These are phyloP conservation scores for Erebia ligea DNA, from an alignment of 2,888 invertebrate genomes.

Conservation along the genomic window DNA sequence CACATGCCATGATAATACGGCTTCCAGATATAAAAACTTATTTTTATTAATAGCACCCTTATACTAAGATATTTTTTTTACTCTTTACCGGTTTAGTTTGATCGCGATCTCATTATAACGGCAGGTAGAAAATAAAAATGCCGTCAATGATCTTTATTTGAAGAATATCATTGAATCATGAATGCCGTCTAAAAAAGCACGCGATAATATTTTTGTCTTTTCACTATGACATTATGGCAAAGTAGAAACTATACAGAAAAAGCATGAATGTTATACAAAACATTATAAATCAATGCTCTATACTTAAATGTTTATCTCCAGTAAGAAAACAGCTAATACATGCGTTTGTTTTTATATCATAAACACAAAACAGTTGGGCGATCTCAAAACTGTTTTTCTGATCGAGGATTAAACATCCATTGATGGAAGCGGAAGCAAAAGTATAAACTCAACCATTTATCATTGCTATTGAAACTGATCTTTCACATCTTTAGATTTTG, in stretches of 20 bases:
- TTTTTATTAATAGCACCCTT: constrained; percentile 14
- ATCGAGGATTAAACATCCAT: constrained; percentile 59
- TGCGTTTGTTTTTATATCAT: constrained; percentile 43
- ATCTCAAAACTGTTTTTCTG: constrained; percentile 60
- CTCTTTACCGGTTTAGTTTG: background rate
- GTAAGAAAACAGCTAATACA: constrained; percentile 2
- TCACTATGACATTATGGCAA: no score
- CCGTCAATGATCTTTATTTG: background rate
- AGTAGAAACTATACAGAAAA: no score
- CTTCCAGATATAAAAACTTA: constrained; percentile 51
- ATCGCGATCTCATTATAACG: constrained; percentile 2
- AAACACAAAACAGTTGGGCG: constrained; percentile 51
- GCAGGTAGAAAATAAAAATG: background rate
- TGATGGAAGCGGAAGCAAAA: constrained; percentile 51
- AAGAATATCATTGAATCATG: no score
- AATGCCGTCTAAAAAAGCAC: no score
- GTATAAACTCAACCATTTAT: constrained; percentile 31
- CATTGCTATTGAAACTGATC: constrained; percentile 25
- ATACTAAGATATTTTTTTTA: constrained; percentile 2
- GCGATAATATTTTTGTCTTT: no score
- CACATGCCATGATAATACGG: constrained; percentile 58
- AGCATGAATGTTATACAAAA: background rate
- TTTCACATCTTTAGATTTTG: background rate
- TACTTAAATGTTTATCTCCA: background rate
- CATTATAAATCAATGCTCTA: background rate